phyloP scores from a whole-genome alignment of 2,797 vertebrate genomes.

The Cottoperca gobio region DNA sequence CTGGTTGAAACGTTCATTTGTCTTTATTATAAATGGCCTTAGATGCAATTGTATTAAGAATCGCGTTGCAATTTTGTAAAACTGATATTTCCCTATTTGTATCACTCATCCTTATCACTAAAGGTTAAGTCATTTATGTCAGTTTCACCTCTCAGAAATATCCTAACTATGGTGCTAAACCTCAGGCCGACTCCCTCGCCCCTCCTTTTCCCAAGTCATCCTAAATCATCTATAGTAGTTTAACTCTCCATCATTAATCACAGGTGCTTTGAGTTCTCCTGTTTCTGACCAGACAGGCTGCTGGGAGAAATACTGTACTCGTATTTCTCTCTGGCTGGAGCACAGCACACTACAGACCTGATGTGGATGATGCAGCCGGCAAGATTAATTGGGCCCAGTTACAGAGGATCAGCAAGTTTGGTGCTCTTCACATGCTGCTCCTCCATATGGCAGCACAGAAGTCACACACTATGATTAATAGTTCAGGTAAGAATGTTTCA shows the following conservation, averaged over 20 bases:
- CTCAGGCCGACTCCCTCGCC: constrained; percentile 10
- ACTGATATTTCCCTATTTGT: not conserved
- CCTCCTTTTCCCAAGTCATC: constrained; percentile 37
- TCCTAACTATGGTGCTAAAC: constrained; percentile 16
- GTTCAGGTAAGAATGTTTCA: constrained; percentile 69
- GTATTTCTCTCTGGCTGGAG: constrained; percentile 63
- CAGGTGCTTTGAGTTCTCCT: constrained; percentile 89
- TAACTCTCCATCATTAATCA: constrained; percentile 92
- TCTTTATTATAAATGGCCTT: not conserved
- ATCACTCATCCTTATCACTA: not conserved
- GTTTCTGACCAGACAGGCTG: constrained; percentile 91
- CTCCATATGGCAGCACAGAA: constrained; percentile 96
- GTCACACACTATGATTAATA: constrained; percentile 95
- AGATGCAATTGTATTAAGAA: not conserved
- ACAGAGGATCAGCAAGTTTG: constrained; percentile 96
- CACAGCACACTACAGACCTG: constrained; percentile 89
- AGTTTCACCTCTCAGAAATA: not conserved
- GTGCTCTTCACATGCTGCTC: constrained; percentile 92
- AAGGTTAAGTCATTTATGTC: not conserved
- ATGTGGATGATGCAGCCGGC: constrained; percentile 90
- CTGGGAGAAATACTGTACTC: constrained; percentile 90
- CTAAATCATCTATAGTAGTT: constrained; percentile 80
- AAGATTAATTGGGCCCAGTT: constrained; percentile 97
- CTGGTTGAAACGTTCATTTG: not conserved
- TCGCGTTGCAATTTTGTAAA: not conserved